phyloP scores from a whole-genome alignment of 2,888 invertebrate genomes.

The Corythucha ciliata region DNA sequence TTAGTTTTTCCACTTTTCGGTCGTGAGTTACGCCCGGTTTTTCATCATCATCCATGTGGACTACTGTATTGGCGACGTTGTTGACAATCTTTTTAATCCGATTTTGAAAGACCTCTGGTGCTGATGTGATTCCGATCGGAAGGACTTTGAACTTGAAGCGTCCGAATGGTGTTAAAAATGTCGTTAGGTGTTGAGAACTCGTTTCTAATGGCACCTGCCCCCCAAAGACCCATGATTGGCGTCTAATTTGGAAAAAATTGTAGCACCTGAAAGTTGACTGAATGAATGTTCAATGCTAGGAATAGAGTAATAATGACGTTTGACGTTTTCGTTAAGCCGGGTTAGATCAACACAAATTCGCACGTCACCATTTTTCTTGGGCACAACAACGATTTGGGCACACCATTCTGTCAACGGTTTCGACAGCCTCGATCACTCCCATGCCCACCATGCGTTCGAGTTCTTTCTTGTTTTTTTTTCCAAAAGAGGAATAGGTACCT shows the following conservation, averaged over 20 bases:
- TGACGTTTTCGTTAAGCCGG: background rate
- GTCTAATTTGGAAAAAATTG: constrained; percentile 14
- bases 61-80: no score
- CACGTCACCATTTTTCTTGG: background rate
- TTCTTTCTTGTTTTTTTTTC: background rate
- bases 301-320: background rate
- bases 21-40: no score
- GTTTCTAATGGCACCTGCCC: no score
- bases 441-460: background rate
- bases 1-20: no score
- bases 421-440: background rate
- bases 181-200: no score
- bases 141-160: no score
- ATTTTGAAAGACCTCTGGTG: no score
- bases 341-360: constrained; percentile 5
- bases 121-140: no score
- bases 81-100: no score
- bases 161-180: no score
- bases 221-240: constrained; percentile 18
- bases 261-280: background rate
- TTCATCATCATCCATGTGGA: no score
- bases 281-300: constrained; percentile 1
- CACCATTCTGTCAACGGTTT: constrained; percentile 9
- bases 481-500: background rate
- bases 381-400: constrained; percentile 5